Evolutionary conservation across 2,888 invertebrate genomes (phyloP), one percentile per base, ranked within the genome.

Genomic region (Hyppa rectilinea): DNA sequence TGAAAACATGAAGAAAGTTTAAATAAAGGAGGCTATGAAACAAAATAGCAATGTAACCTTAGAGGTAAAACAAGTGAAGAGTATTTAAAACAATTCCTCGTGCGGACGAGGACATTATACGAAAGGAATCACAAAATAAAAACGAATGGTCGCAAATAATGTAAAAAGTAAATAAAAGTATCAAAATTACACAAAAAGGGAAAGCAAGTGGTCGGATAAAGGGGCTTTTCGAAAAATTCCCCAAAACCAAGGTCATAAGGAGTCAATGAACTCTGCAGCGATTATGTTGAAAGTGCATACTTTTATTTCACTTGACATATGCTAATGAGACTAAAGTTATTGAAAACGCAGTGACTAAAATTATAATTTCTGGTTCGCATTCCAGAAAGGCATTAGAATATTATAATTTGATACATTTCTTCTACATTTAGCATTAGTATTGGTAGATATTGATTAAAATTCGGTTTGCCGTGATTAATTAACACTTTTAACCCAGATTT

Each of bases 191-290:
- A 68, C 65, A 84, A 82, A 85, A 84, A 82, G 71, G 45, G 82
- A 86, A 87, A 88, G 82, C 73, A 81, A 84, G 69, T 71, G 74
- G 60, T 71, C 38, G 56, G 78, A 78, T 78, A 77, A 85, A 84
- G 83, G 67, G 74, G 72, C 74, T 81, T 85, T 87, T 85, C 85
- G 86, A 85, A 85, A 87, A 81, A 81, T 85, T 87, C 85, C 84
- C 74, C 75, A 77, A n/a, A 84, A 65, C 70, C 89, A 92, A 91
- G 93, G 89, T 83, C 83, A 83, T 87, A 1, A 81, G 86, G 79
- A 77, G 90, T 82, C 79, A 87, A 84, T 81, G 90, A 91, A 89
- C 92, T 85, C 68, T 20, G 38, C 5, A 38, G 65, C 12, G 75
- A 75, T 45, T 52, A 59, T 62, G 45, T 71, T 61, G 61, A 75